These are phyloP conservation scores for Caligus rogercresseyi DNA, from an alignment of 1,140 invertebrate species.

Conservation along the genomic window DNA sequence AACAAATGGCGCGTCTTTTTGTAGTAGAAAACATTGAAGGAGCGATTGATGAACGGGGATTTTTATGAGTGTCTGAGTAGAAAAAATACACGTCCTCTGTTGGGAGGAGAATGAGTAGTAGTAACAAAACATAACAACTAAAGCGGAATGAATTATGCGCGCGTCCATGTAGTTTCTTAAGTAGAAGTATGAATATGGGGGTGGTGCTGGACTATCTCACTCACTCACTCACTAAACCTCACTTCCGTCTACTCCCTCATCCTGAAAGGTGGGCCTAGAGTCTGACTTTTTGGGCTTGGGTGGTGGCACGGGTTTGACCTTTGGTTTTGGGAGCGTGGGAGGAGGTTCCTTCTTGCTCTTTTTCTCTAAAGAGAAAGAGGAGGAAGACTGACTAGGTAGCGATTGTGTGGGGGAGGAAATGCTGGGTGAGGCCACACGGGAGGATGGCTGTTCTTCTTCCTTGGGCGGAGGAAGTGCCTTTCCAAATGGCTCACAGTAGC, in stretches of 20 bases:
- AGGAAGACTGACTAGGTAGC: constrained; percentile 9
- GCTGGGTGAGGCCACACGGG: background rate
- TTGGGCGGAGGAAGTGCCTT: constrained; percentile 8
- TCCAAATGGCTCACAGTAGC: constrained; percentile 21
- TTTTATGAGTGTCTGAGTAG: too few relatives aligned
- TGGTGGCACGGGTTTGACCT: constrained; percentile 22
- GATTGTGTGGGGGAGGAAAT: too few relatives aligned
- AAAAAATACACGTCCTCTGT: too few relatives aligned
- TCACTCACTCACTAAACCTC: constrained; percentile 27
- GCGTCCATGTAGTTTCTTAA: too few relatives aligned
- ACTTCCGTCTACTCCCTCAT: constrained; percentile 26
- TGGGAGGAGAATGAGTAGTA: too few relatives aligned
- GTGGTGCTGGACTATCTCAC: too few relatives aligned
- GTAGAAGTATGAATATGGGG: too few relatives aligned
- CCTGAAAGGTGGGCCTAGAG: constrained; percentile 20
- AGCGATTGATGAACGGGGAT: too few relatives aligned
- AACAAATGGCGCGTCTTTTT: too few relatives aligned
- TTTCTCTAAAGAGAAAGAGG: constrained; percentile 11
- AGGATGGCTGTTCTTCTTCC: constrained; percentile 1
- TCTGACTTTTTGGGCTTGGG: constrained; percentile 20
- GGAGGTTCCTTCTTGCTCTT: constrained; percentile 26
- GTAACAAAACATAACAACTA: too few relatives aligned
- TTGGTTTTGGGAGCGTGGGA: constrained; percentile 28
- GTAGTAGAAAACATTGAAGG: too few relatives aligned
- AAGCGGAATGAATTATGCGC: too few relatives aligned